Evolutionary conservation across 2,888 invertebrate species (phyloP).

Genomic region (Biston stratarius): DNA sequence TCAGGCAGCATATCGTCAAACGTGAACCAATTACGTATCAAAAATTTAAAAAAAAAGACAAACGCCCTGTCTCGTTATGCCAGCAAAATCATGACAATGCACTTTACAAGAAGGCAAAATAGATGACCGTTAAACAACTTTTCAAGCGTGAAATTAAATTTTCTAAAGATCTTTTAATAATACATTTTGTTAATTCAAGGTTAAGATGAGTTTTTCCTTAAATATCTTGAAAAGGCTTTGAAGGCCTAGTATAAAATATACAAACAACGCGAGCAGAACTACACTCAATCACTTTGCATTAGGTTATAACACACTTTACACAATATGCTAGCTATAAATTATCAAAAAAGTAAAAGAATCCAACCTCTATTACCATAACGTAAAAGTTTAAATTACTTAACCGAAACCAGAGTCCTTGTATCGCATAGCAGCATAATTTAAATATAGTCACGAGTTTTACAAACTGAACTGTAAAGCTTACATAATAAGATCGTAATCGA

Average conservation of each 20-base stretch:
- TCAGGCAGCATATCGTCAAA: too few species aligned
- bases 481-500: background rate
- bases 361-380: background rate
- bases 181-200: conserved; percentile 13
- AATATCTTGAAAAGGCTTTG: background rate
- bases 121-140: conserved; percentile 9
- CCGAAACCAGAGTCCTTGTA: background rate
- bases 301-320: too few species aligned
- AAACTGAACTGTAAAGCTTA: background rate
- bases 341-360: background rate
- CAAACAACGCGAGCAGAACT: background rate
- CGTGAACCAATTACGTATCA: too few species aligned
- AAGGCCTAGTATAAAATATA: background rate
- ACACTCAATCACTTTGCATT: background rate
- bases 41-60: too few species aligned
- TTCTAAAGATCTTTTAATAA: conserved; percentile 14
- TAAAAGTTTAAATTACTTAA: background rate
- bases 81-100: conserved; percentile 13
- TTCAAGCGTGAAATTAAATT: conserved; percentile 20
- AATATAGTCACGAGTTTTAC: too few species aligned
- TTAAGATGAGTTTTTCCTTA: conserved; percentile 2
- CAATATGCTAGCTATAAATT: too few species aligned
- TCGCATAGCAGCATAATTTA: background rate
- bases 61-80: too few species aligned
- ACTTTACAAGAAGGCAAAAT: conserved; percentile 6